Base-by-base conservation (phyloP, 2,797 vertebrate species). In the Diglossa cyanea region DNA sequence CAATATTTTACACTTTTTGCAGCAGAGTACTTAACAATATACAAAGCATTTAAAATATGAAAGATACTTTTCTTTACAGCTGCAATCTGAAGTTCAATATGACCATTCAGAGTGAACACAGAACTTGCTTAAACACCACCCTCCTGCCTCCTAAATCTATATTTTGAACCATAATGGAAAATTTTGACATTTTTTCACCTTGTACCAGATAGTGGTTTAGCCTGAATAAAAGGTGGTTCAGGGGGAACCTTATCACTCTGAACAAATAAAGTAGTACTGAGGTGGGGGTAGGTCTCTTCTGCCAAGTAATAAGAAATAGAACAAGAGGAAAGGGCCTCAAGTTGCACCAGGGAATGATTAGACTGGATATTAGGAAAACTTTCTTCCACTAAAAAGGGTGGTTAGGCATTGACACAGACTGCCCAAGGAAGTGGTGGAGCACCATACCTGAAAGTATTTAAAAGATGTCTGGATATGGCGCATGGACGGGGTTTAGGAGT, bases 381-480 rank as follows among this genome's bases (percentile, higher is more conserved):
- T 39, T 33, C 6, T 87, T 45, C 60, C 53, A 17, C 30, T 33
- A 24, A 45, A 45, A 51, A 45, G 7, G 2, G 2, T 25, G 5
- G 11, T 51, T 44, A 33, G 14, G 10, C 14, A 33, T 16, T 40
- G 33, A 37, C 1, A 10, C 6, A 51, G 11, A 10, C 48, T 39
- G 18, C 10, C 23, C 24, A 50, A 24, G 6, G 24, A 79, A 39
- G 17, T n/a, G 5, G 10, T 39, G 5, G 17, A 62, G 5, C 21
- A n/a, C 5, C 4, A 20, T 45, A 44, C 61, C 30, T 47, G 21
- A 33, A 63, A 61, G 9, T 5, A 18, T 63, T 57, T 20, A 19
- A 44, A 55, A 79, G 30, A 45, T 2, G 1, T 15, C 9, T 35
- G 19, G 21, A 39, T 57, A 17, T 20, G 42, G 7, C 0, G 0